Evolutionary conservation across 2,113 vertebrate species (phyloP), one percentile per base, ranked within the genome.

Genomic region (Coptodon rendalli): DNA sequence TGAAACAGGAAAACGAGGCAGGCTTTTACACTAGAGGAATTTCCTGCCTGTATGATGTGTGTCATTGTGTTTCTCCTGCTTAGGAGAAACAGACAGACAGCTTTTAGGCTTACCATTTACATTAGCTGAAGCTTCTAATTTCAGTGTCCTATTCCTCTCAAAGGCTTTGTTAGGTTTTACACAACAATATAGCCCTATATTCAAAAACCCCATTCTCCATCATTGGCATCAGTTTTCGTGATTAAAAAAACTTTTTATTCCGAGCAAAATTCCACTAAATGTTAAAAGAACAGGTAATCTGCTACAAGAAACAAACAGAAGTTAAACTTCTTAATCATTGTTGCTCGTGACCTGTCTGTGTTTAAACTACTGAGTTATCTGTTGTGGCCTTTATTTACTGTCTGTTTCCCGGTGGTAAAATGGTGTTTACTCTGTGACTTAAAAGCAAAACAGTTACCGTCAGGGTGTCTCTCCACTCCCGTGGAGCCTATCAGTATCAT

Each of bases 31-130:
- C 85, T 89, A 86, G 84, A 94, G 94, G 95, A 95, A 95, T 95
- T 97, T 97, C 95, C 95, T 96, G 93, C 76, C 88, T 57, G 50
- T 90, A 45, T 86, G 95, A 96, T 96, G 90, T 80, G 90, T 95
- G 95, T 96, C 94, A 38, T 84, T 50, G 48, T 11, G 36, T 94
- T 92, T 85, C 83, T 80, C 19, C 31, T 71, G 90, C 61, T 84
- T 34, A 82, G 78, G 59, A 82, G 80, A 83, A 53, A 34, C 83
- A 71, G 6, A 78, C 24, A 43, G 52, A 80, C 81, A 84, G 85
- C 71, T 82, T 82, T 90, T 36, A 85, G 54, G 81, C 71, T 89
- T 38, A 63, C 19, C 14, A 36, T 85, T 89, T 45, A 57, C 27
- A 88, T 82, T 31, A 87, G 31, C 76, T 53, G 53, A 50, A 85